phyloP scores from a whole-genome alignment of 2,797 vertebrate genomes.

The Sebastes hubbsi region DNA sequence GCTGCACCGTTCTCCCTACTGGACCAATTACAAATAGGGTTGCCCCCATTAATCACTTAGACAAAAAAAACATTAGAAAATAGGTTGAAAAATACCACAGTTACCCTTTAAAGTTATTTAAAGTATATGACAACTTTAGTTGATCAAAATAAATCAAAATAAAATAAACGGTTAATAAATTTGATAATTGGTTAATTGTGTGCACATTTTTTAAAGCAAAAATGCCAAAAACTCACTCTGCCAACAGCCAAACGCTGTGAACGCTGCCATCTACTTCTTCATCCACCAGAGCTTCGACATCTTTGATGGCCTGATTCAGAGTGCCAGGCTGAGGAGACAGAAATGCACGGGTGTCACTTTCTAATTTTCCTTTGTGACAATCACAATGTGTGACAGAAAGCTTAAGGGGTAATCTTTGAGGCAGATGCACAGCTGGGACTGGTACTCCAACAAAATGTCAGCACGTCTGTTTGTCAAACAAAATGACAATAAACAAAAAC shows the following conservation, averaged over 20 bases:
- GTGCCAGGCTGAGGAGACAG: conserved; percentile 79
- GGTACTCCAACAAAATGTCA: conserved; percentile 46
- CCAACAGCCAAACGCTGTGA: conserved; percentile 84
- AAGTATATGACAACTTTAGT: neutral
- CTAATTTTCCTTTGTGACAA: conserved; percentile 59
- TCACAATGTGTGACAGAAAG: conserved; percentile 39
- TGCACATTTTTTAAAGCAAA: neutral
- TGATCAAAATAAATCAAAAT: neutral
- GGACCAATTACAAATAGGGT: too few species aligned
- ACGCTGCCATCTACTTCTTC: conserved; percentile 77
- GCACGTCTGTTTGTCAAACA: conserved; percentile 34
- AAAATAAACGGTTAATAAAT: neutral
- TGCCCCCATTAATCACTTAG: neutral
- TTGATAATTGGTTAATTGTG: neutral
- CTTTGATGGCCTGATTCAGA: conserved; percentile 85
- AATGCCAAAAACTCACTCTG: conserved; percentile 78
- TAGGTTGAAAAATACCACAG: neutral
- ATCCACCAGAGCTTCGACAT: conserved; percentile 73
- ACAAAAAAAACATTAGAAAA: neutral
- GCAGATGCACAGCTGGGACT: conserved; percentile 47
- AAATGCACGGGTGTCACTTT: conserved; percentile 48
- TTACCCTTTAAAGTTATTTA: neutral
- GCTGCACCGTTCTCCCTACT: too few species aligned
- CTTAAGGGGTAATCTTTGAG: conserved; percentile 58
- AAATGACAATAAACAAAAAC: conserved; percentile 54